Evolutionary conservation across 2,888 invertebrate genomes (phyloP).

Genomic region (Acleris emargana): DNA sequence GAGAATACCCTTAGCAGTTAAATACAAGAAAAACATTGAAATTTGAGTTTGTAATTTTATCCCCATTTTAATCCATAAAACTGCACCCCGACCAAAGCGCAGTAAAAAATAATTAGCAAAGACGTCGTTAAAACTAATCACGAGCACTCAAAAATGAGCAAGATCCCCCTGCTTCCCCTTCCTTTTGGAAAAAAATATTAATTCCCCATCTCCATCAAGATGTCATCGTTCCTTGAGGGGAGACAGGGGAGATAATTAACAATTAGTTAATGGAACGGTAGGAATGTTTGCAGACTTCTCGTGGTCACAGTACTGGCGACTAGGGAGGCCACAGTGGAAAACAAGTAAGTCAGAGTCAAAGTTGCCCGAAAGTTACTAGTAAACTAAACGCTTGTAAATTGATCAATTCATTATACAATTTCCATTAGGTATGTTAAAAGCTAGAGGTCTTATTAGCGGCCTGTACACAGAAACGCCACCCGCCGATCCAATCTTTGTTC

Average conservation of each 20-base stretch:
- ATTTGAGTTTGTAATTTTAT: not conserved
- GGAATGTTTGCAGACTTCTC: conserved; percentile 55
- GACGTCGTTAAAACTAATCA: conserved; percentile 26
- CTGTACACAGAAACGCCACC: no score
- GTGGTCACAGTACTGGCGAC: conserved; percentile 35
- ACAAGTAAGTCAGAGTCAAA: not conserved
- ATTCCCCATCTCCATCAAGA: conserved; percentile 61
- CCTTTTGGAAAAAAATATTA: conserved; percentile 47
- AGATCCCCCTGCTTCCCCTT: conserved; percentile 36
- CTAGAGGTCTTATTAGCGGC: no score
- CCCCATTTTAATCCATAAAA: not conserved
- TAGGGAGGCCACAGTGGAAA: conserved; percentile 1
- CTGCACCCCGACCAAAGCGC: not conserved
- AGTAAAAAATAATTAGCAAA: conserved; percentile 15
- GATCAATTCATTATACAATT: no score
- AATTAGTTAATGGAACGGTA: conserved; percentile 69
- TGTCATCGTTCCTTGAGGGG: conserved; percentile 48
- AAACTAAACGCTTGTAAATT: no score
- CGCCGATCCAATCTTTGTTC: no score
- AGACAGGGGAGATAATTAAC: conserved; percentile 63
- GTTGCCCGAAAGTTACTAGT: not conserved
- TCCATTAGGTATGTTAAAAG: no score
- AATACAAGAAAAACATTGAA: no score
- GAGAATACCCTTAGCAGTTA: no score
- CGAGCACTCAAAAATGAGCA: conserved; percentile 32